Evolutionary conservation across 1,140 invertebrate genomes (phyloP).

Genomic region (Mycetomoellerius zeteki): DNA sequence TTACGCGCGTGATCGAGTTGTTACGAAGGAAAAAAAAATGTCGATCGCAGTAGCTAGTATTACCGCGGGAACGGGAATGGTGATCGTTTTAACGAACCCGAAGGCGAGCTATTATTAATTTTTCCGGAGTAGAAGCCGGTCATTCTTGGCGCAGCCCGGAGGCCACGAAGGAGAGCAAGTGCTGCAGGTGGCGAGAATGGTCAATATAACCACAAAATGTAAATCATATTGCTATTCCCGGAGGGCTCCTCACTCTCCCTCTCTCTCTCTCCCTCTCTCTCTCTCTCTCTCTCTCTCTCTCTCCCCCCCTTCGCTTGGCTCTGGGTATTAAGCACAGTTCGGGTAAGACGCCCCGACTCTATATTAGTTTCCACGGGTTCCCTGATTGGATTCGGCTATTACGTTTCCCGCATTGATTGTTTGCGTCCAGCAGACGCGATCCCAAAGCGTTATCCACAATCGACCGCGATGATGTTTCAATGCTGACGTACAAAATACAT

Average conservation of each 20-base stretch:
- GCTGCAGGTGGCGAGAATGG: slow-evolving; percentile 86
- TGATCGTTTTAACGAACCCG: slow-evolving; percentile 61
- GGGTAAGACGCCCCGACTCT: slow-evolving; percentile 73
- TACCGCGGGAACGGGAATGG: slow-evolving; percentile 40
- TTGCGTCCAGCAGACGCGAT: slow-evolving; percentile 62
- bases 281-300: slow-evolving; percentile 14
- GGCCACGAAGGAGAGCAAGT: slow-evolving; percentile 76
- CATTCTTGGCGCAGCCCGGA: slow-evolving; percentile 79
- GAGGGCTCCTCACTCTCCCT: slow-evolving; percentile 72
- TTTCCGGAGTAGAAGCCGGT: slow-evolving; percentile 81
- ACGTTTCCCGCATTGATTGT: slow-evolving; percentile 77
- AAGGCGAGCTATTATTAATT: slow-evolving; percentile 82
- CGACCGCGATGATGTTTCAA: slow-evolving; percentile 39
- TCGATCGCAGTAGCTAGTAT: slow-evolving; percentile 18
- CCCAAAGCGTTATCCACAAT: slow-evolving; percentile 38
- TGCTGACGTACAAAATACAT: not conserved
- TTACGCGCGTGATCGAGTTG: slow-evolving; percentile 16
- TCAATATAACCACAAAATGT: slow-evolving; percentile 87
- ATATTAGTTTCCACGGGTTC: slow-evolving; percentile 83
- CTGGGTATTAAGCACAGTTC: slow-evolving; percentile 76
- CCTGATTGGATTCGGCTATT: slow-evolving; percentile 82
- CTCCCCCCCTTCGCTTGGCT: slow-evolving; percentile 34
- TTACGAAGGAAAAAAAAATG: slow-evolving; percentile 30
- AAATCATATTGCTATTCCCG: slow-evolving; percentile 86
- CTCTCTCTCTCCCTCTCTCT: slow-evolving; percentile 42